phyloP scores from a whole-genome alignment of 2,888 invertebrate genomes.

The Perdita meconis region DNA sequence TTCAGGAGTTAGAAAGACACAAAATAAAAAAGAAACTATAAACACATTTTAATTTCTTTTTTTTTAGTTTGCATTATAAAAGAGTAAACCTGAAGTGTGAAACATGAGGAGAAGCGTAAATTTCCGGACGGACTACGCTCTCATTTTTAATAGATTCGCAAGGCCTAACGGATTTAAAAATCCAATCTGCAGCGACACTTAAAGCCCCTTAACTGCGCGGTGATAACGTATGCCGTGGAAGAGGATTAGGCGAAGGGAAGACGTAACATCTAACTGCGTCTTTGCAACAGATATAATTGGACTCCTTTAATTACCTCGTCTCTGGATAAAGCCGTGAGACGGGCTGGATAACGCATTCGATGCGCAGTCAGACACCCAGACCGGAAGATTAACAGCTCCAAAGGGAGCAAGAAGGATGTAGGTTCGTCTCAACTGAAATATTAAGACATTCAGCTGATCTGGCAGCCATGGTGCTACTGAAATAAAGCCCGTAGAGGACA shows the following conservation, averaged over 20 bases:
- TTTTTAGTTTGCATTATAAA: no score
- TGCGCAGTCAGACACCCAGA: conserved; percentile 33
- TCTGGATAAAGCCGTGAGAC: conserved; percentile 37
- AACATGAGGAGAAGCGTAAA: background rate
- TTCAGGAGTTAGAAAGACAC: no score
- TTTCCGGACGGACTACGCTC: background rate
- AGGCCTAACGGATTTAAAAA: conserved; percentile 13
- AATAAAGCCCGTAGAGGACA: background rate
- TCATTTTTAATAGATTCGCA: background rate
- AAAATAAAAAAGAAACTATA: no score
- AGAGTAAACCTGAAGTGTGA: background rate
- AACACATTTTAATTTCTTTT: no score
- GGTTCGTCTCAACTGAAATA: conserved; percentile 34
- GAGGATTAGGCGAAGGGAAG: conserved; percentile 33
- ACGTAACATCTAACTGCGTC: conserved; percentile 28
- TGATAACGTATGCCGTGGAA: conserved; percentile 34
- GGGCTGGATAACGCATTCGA: conserved; percentile 52
- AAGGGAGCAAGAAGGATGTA: conserved; percentile 44
- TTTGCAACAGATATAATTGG: conserved; percentile 58
- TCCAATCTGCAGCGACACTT: background rate
- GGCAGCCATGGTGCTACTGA: conserved; percentile 21
- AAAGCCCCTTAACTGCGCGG: conserved; percentile 27
- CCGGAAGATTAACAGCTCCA: conserved; percentile 47
- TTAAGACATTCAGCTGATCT: conserved; percentile 42
- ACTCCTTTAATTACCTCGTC: conserved; percentile 50